Base-by-base conservation (phyloP, 2,797 vertebrate genomes). In the Lutjanus argentimaculatus region DNA sequence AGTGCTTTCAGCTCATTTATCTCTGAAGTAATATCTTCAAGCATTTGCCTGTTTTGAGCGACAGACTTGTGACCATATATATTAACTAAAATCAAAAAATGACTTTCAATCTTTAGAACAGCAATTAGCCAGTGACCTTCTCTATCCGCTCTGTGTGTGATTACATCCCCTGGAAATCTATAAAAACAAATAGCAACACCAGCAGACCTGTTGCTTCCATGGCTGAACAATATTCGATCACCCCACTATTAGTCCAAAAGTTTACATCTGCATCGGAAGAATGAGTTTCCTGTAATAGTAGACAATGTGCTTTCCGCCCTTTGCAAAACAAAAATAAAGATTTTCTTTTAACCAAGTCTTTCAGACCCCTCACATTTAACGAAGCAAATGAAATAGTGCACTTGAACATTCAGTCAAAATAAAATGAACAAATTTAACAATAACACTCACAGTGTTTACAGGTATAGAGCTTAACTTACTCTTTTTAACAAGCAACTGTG, bases 51-150 rank as follows among this genome's bases (percentile, higher is more conserved):
- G 9, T 57, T 57, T 25, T 57, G 55, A 15, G 55, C 21, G 6
- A 57, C 55, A 25, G 10, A 25, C 10, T 22, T 57, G 21, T 57
- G 6, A 25, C 55, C 55, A 57, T 57, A 57, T 12, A 57, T 15
- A 25, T 25, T 22, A 7, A 57, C 7, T 25, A 57, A 25, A 25
- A 57, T 57, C 21, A 57, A 25, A 25, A 57, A 57, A 25, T 57
- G 13, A 15, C 55, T 25, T 57, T 57, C 55, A 22, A 57, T 15
- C 22, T 13, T 57, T 7, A 57, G 14, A 57, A 57, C 55, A 3
- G 21, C 11, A 25, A 57, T 57, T 57, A 57, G 21, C 55, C 55
- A 57, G 22, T 57, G 55, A 57, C 55, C 55, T 57, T 57, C 55
- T 57, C 10, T 25, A 57, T 57, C 55, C 7, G 55, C 12, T 57